phyloP scores from a whole-genome alignment of 2,888 invertebrate species.

The Diarsia brunnea region DNA sequence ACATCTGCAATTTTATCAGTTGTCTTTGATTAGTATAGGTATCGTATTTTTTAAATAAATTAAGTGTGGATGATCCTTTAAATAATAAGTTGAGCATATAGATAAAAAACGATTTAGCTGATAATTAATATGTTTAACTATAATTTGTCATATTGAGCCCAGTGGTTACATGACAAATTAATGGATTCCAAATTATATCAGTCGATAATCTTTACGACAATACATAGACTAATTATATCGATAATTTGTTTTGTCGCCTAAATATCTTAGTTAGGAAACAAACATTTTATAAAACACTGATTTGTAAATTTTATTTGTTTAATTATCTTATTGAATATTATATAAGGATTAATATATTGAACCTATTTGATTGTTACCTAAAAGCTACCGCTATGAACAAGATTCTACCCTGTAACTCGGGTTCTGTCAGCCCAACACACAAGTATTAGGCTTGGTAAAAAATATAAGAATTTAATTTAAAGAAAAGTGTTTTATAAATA shows the following conservation, averaged over 20 bases:
- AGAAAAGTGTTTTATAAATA: background rate
- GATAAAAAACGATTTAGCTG: conserved; percentile 24
- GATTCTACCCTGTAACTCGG: background rate
- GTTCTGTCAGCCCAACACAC: background rate
- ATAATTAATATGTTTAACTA: conserved; percentile 25
- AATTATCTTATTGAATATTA: conserved; percentile 25
- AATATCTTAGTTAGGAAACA: conserved; percentile 9
- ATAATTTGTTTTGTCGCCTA: conserved; percentile 21
- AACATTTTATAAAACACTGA: conserved; percentile 4
- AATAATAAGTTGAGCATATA: conserved; percentile 33
- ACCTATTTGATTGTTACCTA: conserved; percentile 29
- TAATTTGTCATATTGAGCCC: conserved; percentile 5
- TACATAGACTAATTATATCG: conserved; percentile 20
- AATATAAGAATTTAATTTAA: background rate
- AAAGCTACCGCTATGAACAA: conserved; percentile 5
- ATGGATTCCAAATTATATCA: conserved; percentile 35
- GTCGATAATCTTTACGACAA: conserved; percentile 29
- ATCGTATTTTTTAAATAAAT: conserved; percentile 18
- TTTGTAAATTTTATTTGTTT: conserved; percentile 21
- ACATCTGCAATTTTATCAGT: conserved; percentile 1
- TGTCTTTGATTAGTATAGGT: conserved; percentile 14
- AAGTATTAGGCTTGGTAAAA: background rate
- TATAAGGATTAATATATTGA: conserved; percentile 37
- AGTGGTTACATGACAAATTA: conserved; percentile 38
- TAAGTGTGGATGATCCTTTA: conserved; percentile 24